These are phyloP conservation scores for Stramonita haemastoma DNA, from an alignment of 2,888 invertebrate genomes.

Conservation along the genomic window DNA sequence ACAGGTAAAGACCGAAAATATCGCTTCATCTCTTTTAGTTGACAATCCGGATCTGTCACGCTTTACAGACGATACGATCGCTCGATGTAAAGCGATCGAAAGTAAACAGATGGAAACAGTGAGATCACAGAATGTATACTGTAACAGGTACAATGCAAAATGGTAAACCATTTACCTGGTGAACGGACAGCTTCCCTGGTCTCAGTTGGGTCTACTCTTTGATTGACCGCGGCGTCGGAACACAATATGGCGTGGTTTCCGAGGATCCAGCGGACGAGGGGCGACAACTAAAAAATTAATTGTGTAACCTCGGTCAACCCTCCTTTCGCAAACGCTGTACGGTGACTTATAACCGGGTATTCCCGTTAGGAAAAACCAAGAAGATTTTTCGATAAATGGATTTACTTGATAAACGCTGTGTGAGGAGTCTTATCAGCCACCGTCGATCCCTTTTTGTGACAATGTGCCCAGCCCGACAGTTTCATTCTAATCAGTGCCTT, in stretches of 20 bases:
- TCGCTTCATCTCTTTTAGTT: too few relatives aligned
- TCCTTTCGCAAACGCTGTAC: not conserved
- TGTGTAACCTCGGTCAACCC: not conserved
- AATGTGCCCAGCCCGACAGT: constrained; percentile 21
- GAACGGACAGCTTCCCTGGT: constrained; percentile 27
- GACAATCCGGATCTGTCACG: too few relatives aligned
- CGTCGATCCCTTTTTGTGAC: not conserved
- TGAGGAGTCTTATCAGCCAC: not conserved
- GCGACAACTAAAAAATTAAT: constrained; percentile 15
- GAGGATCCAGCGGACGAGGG: constrained; percentile 7
- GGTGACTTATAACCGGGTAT: too few relatives aligned
- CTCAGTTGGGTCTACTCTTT: constrained; percentile 3
- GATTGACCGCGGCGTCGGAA: constrained; percentile 33
- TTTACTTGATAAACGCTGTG: not conserved
- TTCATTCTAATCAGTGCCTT: constrained; percentile 29
- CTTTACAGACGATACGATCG: too few relatives aligned
- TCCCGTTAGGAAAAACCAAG: too few relatives aligned
- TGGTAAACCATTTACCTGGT: constrained; percentile 16
- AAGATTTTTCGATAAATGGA: not conserved
- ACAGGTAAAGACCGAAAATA: too few relatives aligned
- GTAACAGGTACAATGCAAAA: not conserved
- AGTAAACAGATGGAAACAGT: not conserved
- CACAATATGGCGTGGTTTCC: constrained; percentile 34
- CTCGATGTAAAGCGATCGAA: not conserved
- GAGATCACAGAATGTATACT: not conserved